These are phyloP conservation scores for Ornithoptera priamus DNA, from an alignment of 2,888 invertebrate species.

Conservation along the genomic window DNA sequence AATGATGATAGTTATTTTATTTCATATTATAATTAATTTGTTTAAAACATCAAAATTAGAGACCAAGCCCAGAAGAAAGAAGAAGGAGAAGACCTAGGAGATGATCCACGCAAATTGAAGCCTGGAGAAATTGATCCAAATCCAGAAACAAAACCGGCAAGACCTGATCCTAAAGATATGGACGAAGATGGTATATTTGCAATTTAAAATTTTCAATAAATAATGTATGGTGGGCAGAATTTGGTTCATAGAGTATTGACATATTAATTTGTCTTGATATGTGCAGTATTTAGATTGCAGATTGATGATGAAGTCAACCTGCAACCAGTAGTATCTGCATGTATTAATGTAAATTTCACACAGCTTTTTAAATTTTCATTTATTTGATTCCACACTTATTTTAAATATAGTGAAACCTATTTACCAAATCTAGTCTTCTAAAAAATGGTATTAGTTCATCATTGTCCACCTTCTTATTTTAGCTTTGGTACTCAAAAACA, in stretches of 20 bases:
- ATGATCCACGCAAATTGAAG: slow-evolving; percentile 97
- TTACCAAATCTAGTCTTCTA: not conserved
- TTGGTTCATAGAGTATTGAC: too few species aligned
- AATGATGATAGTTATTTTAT: not conserved
- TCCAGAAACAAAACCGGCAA: slow-evolving; percentile 99
- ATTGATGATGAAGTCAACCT: too few species aligned
- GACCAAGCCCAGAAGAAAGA: slow-evolving; percentile 99
- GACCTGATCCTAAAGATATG: slow-evolving; percentile 99
- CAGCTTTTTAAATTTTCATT: not conserved
- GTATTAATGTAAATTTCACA: too few species aligned
- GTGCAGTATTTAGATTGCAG: too few species aligned
- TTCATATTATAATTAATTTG: not conserved
- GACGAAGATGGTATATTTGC: slow-evolving; percentile 94
- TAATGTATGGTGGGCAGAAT: not conserved
- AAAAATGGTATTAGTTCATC: too few species aligned
- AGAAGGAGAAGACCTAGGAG: slow-evolving; percentile 93
- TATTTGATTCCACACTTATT: not conserved
- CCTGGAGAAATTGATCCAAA: slow-evolving; percentile 99
- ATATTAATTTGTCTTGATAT: too few species aligned
- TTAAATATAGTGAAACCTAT: not conserved
- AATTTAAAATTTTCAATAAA: not conserved
- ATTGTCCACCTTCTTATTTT: too few species aligned
- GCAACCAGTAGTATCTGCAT: too few species aligned
- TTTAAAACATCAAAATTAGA: slow-evolving; percentile 68
- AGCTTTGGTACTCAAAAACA: too few species aligned